Evolutionary conservation across 2,888 invertebrate species (phyloP).

Genomic region (Dinocampus coccinellae): DNA sequence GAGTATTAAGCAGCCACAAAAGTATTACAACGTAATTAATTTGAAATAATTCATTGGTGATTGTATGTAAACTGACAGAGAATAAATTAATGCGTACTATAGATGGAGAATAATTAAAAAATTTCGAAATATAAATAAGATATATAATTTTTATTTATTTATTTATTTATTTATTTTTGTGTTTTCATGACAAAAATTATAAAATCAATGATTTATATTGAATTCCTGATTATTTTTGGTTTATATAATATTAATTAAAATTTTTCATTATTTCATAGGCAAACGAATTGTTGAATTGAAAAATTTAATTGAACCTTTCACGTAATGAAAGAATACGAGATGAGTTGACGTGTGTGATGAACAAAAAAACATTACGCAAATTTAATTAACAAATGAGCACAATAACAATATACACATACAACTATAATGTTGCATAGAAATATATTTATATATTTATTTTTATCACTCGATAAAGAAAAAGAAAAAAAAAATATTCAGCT

Average conservation of each 20-base stretch:
- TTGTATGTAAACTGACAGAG: too few species aligned
- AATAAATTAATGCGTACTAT: too few species aligned
- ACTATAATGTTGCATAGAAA: not conserved
- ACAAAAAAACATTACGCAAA: conserved; percentile 14
- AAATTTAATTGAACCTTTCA: conserved; percentile 26
- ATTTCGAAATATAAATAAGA: too few species aligned
- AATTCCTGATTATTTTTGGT: not conserved
- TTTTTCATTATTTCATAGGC: not conserved
- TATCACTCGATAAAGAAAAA: not conserved
- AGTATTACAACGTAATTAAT: not conserved
- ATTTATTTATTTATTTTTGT: too few species aligned
- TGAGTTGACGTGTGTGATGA: not conserved
- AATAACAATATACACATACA: not conserved
- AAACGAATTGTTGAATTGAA: conserved; percentile 5
- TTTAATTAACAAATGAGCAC: conserved; percentile 17
- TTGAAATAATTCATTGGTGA: too few species aligned
- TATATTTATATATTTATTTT: not conserved
- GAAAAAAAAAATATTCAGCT: too few species aligned
- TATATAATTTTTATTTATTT: too few species aligned
- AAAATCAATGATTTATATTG: too few species aligned
- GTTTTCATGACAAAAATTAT: too few species aligned
- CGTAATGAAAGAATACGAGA: not conserved
- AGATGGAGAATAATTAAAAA: too few species aligned
- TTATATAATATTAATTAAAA: not conserved
- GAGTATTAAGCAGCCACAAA: not conserved